Evolutionary conservation across 2,888 invertebrate species (phyloP).

Genomic region (Carabus problematicus): DNA sequence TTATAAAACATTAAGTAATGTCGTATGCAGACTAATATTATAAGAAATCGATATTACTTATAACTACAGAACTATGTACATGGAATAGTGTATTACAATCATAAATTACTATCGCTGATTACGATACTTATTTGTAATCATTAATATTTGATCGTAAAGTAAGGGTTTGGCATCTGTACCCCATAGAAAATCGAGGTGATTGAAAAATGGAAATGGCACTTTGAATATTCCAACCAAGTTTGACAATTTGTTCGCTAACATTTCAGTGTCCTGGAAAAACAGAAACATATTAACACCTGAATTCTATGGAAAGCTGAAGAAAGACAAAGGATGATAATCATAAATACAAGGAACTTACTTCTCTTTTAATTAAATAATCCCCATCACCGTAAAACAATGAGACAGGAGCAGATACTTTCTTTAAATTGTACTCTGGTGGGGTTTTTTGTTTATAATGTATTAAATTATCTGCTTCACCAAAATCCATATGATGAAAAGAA

Average conservation of each 20-base stretch:
- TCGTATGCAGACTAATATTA: too few relatives aligned
- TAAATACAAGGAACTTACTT: slow-evolving; percentile 50
- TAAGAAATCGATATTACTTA: too few relatives aligned
- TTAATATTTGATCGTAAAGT: slow-evolving; percentile 66
- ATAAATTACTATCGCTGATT: too few relatives aligned
- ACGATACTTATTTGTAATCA: slow-evolving; percentile 61
- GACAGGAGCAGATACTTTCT: slow-evolving; percentile 60
- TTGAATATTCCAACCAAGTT: slow-evolving; percentile 65
- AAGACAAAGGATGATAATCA: too few relatives aligned
- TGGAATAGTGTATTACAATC: too few relatives aligned
- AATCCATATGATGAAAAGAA: slow-evolving; percentile 24
- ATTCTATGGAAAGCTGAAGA: neutral
- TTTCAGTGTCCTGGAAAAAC: slow-evolving; percentile 64
- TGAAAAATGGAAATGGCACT: slow-evolving; percentile 66
- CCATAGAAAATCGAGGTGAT: slow-evolving; percentile 76
- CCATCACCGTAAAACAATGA: slow-evolving; percentile 63
- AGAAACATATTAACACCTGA: slow-evolving; percentile 17
- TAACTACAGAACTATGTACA: too few relatives aligned
- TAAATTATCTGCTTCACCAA: slow-evolving; percentile 33
- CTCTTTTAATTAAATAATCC: slow-evolving; percentile 63
- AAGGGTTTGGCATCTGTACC: slow-evolving; percentile 67
- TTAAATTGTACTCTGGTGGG: slow-evolving; percentile 58
- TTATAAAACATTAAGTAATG: too few relatives aligned
- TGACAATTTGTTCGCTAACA: slow-evolving; percentile 62
- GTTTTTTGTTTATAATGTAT: slow-evolving; percentile 48